Base-by-base conservation (phyloP, 2,888 invertebrate genomes). In the Eupithecia subumbrata region DNA sequence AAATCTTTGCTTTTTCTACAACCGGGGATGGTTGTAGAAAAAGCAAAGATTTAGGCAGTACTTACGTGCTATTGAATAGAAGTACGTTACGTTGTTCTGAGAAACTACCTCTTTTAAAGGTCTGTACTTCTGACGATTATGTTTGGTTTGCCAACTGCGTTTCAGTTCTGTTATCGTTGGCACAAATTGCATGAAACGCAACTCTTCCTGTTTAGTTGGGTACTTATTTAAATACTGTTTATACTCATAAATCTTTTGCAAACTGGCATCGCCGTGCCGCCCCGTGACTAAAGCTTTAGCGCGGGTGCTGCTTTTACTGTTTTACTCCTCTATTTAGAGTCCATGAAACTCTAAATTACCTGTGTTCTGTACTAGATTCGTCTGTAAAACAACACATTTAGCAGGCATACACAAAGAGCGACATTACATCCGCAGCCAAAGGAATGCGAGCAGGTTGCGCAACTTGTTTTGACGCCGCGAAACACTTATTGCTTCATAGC, bases 391-490 rank as follows among this genome's bases (percentile, higher is more conserved):
- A 78, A 82, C 82, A 82, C 82, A 43, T 40, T 14, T 16, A 45
- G 22, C 81, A 81, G 82, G 73, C 48, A 81, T 60, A 72, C 82
- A 80, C 82, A 78, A 83, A 84, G 83, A 85, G 86, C 85, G 86
- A 86, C 86, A 86, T 86, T 86, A 86, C 86, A 86, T 86, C 84
- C 82, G 85, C 81, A 77, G 80, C 79, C 82, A 78, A 82, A 78
- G 89, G 90, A 92, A 92, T 91, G 91, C 88, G 88, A 89, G 87
- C 87, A 84, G 80, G 88, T 93, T 93, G 89, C 90, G 89, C 88
- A 92, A 92, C 86, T 82, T 91, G 90, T 92, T 91, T 90, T 92
- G 91, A 91, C 90, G 90, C 86, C 71, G 71, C 82, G 84, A 82
- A 85, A 84, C 84, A 82, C 81, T 85, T 85, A 85, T 87, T 89